A percentile compares a stretch with the other conserved stretches of the same genome.
Evolutionary conservation across 2,888 invertebrate species (phyloP).

Genomic region (Pammene aurita): DNA sequence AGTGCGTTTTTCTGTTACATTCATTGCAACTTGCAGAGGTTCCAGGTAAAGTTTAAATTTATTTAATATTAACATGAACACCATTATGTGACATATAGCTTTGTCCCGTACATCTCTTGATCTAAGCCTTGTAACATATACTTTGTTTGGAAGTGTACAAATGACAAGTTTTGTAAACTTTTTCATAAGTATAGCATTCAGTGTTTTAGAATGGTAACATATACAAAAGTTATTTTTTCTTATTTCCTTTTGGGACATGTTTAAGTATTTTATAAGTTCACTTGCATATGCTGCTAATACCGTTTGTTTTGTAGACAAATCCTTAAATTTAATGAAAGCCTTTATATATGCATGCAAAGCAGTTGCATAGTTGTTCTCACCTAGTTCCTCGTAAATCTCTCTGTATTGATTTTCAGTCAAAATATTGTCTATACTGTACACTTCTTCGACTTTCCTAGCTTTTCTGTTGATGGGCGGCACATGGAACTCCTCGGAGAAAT

Average conservation of each 20-base stretch:
- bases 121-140: background rate
- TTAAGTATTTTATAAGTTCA: background rate
- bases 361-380: background rate
- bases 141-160: background rate
- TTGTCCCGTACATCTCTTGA: background rate
- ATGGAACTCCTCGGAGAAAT: background rate
- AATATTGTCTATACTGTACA: background rate
- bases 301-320: background rate
- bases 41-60: background rate
- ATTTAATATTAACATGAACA: background rate
- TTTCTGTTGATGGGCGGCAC: background rate
- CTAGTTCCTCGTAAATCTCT: background rate
- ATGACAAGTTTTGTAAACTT: background rate
- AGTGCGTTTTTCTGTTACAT: background rate
- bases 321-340: background rate
- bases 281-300: background rate
- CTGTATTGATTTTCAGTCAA: background rate
- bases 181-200: background rate
- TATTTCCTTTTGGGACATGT: background rate
- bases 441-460: background rate
- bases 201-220: background rate
- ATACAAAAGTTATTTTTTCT: background rate
- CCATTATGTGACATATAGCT: background rate
- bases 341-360: constrained; percentile 7
- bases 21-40: background rate